Conservation (phyloP, 2,113 vertebrate genomes). For the Python bivittatus region DNA sequence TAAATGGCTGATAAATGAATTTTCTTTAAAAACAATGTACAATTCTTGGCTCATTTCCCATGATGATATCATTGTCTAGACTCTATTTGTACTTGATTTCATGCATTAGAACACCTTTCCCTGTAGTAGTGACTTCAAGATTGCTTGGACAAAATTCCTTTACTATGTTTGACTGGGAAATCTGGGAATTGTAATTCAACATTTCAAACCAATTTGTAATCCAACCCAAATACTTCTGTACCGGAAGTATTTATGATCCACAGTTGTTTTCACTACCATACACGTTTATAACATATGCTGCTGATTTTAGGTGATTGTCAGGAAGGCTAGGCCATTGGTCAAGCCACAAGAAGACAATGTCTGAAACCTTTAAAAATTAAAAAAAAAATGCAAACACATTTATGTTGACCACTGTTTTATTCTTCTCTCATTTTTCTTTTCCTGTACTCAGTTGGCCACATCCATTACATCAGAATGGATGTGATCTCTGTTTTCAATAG, state of each 20-base stretch:
- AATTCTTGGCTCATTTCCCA: not conserved
- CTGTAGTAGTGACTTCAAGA: not conserved
- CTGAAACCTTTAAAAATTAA: not conserved
- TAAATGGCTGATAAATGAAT: not conserved
- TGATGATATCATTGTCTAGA: constrained; percentile 28
- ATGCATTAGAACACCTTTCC: not conserved
- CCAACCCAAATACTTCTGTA: not conserved
- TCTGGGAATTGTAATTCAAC: not conserved
- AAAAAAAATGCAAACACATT: not conserved
- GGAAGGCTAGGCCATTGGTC: not conserved
- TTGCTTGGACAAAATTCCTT: not conserved
- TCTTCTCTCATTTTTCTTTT: not conserved
- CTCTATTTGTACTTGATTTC: not conserved
- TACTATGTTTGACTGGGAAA: not conserved
- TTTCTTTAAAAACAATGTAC: not conserved
- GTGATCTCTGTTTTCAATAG: not conserved
- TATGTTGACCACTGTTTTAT: not conserved
- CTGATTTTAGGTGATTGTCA: not conserved
- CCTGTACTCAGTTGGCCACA: not conserved
- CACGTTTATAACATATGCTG: not conserved
- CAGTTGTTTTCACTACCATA: not conserved
- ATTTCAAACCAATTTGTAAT: too few species aligned
- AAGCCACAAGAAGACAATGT: not conserved
- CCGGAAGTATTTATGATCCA: not conserved
- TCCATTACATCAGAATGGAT: not conserved